Conservation (phyloP, 35 echinoderm and acorn worm species). For the Apostichopus japonicus region DNA sequence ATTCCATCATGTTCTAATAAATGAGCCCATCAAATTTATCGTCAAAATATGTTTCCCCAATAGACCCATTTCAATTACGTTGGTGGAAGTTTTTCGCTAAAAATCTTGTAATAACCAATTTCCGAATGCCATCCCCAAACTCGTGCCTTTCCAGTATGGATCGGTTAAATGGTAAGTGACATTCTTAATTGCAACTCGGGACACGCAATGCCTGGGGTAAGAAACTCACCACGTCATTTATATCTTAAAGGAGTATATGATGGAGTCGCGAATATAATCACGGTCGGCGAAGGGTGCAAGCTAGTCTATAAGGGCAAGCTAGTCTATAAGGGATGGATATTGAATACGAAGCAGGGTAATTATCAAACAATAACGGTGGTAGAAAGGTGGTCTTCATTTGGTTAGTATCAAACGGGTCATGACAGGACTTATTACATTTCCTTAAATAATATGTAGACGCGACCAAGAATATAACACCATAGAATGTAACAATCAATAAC, state of each 20-base stretch:
- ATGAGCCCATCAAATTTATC: constrained; percentile 36
- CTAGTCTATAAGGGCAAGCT: too few species aligned
- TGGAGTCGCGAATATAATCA: background rate
- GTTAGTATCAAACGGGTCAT: too few species aligned
- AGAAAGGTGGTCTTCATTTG: too few species aligned
- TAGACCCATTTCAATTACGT: constrained; percentile 47
- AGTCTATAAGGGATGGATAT: too few species aligned
- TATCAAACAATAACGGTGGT: too few species aligned
- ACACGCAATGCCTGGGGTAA: constrained; percentile 24
- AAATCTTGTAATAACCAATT: constrained; percentile 56
- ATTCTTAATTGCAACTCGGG: constrained; percentile 46
- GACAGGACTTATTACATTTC: too few species aligned
- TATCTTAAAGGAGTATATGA: background rate
- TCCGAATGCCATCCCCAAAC: constrained; percentile 43
- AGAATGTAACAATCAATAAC: too few species aligned
- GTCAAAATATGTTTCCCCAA: constrained; percentile 41
- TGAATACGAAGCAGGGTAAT: too few species aligned
- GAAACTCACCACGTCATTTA: constrained; percentile 28
- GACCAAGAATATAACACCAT: too few species aligned
- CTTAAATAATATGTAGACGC: too few species aligned
- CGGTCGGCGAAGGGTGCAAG: background rate
- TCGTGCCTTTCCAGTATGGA: constrained; percentile 43
- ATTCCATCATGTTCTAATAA: constrained; percentile 47
- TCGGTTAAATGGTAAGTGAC: constrained; percentile 44
- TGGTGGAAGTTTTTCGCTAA: constrained; percentile 41